Evolutionary conservation across 2,113 vertebrate species (phyloP), one percentile per base, ranked within the genome.

Genomic region (Paramormyrops kingsleyae): DNA sequence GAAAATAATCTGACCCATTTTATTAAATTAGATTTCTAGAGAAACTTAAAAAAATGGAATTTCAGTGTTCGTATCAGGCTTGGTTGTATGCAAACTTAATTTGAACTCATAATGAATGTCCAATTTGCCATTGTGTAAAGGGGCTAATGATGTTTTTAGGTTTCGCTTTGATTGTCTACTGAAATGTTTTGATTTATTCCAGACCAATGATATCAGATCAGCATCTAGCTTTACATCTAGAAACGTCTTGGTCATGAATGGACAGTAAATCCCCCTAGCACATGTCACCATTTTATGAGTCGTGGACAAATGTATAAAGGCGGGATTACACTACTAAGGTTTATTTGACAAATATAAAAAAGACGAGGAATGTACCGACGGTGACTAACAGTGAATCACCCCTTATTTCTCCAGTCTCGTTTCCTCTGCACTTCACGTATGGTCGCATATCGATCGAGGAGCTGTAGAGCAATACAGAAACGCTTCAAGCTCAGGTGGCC

Each of bases 401-500:
- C 91, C 92, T 88, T 62, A 93, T 96, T 93, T 84, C 92, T 93
- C 88, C 12, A 31, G 24, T 9, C 93, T 95, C 94, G 12, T 21
- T 2, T 92, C 92, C 93, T 91, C 66, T 31, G 89, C 90, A 94
- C 92, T 94, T 42, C 94, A 93, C 93, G 88, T 91, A 91, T 94
- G 94, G 94, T 90, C 66, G 0, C 27, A 59, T 96, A 98, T 98
- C 94, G 97, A 98, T 98, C 96, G 95, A 95, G 92, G 94, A 95
- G 92, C 93, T 90, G 94, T 96, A 95, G 96, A 95, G 96, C 95
- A 95, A 96, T 95, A 95, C 93, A 96, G 94, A 95, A 93, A 93
- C 92, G 96, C 95, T 96, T 95, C 95, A 96, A 97, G 97, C 96
- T 96, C 96, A 96, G 96, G 96, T 96, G 97, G 95, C 95, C 96